These are phyloP conservation scores for Gobionotothen gibberifrons DNA, from an alignment of 2,797 vertebrate species.

Conservation along the genomic window DNA sequence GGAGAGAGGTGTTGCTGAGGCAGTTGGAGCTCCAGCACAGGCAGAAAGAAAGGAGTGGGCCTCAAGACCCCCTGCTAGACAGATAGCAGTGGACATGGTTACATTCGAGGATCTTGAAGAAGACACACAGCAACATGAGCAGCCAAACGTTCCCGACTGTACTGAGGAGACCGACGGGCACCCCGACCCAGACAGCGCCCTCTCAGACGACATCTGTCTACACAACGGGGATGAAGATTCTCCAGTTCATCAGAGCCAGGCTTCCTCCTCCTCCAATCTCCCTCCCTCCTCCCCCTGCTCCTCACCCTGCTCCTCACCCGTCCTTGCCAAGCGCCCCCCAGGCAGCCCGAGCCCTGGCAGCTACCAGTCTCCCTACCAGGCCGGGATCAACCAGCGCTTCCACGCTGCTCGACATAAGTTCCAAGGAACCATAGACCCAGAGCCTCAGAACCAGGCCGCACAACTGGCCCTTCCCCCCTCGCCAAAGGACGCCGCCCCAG, in stretches of 20 bases:
- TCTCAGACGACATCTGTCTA: conserved; percentile 42
- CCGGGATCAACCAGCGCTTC: conserved; percentile 95
- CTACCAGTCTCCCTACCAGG: conserved; percentile 95
- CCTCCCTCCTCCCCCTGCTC: conserved; percentile 85
- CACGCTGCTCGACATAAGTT: conserved; percentile 96
- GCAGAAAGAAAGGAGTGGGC: conserved; percentile 52
- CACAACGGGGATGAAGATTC: conserved; percentile 57
- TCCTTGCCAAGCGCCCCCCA: conserved; percentile 83
- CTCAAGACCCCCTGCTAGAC: conserved; percentile 40
- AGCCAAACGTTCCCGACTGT: conserved; percentile 48
- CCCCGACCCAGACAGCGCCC: conserved; percentile 40
- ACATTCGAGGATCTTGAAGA: conserved; percentile 73
- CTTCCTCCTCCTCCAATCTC: conserved; percentile 84
- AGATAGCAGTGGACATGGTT: conserved; percentile 37
- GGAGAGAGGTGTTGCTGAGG: conserved; percentile 52
- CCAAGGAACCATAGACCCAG: conserved; percentile 89
- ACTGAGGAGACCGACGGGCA: conserved; percentile 55
- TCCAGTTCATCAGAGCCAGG: conserved; percentile 59
- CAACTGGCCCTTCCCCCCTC: conserved; percentile 73
- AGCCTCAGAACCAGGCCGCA: conserved; percentile 84
- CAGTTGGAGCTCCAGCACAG: conserved; percentile 12
- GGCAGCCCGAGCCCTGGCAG: conserved; percentile 76
- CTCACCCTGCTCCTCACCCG: conserved; percentile 87
- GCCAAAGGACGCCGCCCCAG: conserved; percentile 62
- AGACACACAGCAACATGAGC: conserved; percentile 44